Base-by-base conservation (phyloP, 2,113 vertebrate genomes). In the Sialia sialis region DNA sequence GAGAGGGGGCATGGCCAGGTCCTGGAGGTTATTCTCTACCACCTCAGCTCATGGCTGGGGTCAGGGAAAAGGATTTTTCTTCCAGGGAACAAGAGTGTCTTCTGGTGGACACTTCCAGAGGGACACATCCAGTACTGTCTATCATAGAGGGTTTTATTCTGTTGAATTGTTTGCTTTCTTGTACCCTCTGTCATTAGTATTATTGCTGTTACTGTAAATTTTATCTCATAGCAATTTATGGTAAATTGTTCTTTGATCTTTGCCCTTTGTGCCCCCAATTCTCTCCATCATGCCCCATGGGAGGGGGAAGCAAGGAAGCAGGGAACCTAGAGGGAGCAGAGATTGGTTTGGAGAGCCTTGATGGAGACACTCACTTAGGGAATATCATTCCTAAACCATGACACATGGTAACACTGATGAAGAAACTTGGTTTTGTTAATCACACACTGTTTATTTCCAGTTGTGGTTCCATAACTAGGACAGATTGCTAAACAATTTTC, bases 221-320 rank as follows among this genome's bases (percentile, higher is more conserved):
- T 67, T 67, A 29, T n/a, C 29, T 75, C 39, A 15, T 19, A 52
- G 29, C 38, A 25, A 20, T 60, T 89, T 34, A 7, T 29, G 34
- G 11, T 18, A 54, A 54, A 16, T 22, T 46, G n/a, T 26, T 54
- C n/a, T 26, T 39, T 22, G 16, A 46, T 67, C 39, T 54, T 52
- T 60, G 29, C 6, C 46, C 13, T 54, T 46, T 68, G n/a, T 36
- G 46, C 9, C n/a, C 34, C 60, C 25, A 54, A 2, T 41, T 82
- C n/a, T 67, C n/a, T 39, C 44, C 19, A 1, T 25, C 6, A 0
- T 11, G 16, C 15, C 11, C 16, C 3, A 6, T 49, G 17, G 10
- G 13, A 72, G 7, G 5, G 29, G 13, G 11, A 39, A 67, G 3
- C 13, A 43, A 16, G 16, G 48, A 22, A 46, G 9, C 20, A 39